Base-by-base conservation (phyloP, 1,140 invertebrate species). In the Metaphire vulgaris region DNA sequence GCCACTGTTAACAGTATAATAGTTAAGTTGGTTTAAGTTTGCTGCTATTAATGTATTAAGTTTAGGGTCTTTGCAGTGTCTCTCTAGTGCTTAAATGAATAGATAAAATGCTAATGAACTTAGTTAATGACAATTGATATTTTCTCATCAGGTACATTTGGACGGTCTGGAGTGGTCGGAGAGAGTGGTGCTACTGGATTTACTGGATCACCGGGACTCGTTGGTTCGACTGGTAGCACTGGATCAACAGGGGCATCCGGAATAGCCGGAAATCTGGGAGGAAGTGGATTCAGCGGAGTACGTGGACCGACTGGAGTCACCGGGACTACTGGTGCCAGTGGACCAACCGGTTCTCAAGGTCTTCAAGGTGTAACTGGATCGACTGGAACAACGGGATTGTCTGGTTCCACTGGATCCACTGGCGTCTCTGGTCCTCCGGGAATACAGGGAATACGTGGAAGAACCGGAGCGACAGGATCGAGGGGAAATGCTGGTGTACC, bases 301-400 rank as follows among this genome's bases (percentile, higher is more conserved):
- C 56, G 21, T 16, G 77, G 77, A 69, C 26, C n/a, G n/a, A 75
- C 77, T 29, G 77, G 77, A 26, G 31, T n/a, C 16, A 15, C 70
- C 1, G 75, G 75, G n/a, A 21, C 6, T 12, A 14, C 26, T 16
- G 75, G 75, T 28, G 16, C 31, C 33, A 26, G 30, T 69, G 77
- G 73, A 33, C 15, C n/a, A 33, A 69, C 33, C 64, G 77, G 77
- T n/a, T 33, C 32, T 41, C 30, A 28, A 70, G 77, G 77, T 41
- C 28, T 12, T 33, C 26, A 2, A 33, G 77, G 77, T n/a, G 21
- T 28, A 56, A 34, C 69, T 1, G 77, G 77, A 56, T 6, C 41
- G 32, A 32, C 32, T 30, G 69, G 69, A 32, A 31, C 69, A 30
- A 30, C 69, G 32, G 69, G 69, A n/a, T n/a, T 33, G n/a, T 32